Conservation (phyloP, 2,113 vertebrate species). For the Lycaon pictus region DNA sequence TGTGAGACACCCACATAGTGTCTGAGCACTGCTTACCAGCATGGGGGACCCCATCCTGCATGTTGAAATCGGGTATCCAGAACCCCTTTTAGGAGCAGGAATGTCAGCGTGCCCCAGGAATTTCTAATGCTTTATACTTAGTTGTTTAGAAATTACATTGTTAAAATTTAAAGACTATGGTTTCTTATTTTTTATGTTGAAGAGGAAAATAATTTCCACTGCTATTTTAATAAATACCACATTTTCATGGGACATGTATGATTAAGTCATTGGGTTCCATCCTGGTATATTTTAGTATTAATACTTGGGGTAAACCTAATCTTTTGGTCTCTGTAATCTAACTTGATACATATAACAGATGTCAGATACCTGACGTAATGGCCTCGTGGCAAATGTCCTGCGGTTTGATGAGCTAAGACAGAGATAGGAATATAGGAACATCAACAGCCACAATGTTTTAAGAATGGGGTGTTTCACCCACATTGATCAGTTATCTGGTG, state of each 20-base stretch:
- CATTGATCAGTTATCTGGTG: not conserved
- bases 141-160: not conserved
- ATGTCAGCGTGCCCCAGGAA: not conserved
- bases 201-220: not conserved
- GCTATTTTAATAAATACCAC: not conserved
- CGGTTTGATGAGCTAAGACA: not conserved
- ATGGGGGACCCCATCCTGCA: not conserved
- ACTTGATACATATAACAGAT: not conserved
- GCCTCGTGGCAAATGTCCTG: too few species aligned
- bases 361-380: not conserved
- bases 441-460: not conserved
- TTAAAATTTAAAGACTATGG: not conserved
- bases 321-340: not conserved
- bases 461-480: not conserved
- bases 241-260: not conserved
- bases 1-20: not conserved
- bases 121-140: not conserved
- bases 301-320: not conserved
- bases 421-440: not conserved
- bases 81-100: not conserved
- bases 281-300: not conserved
- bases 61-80: not conserved
- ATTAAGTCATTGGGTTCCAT: not conserved
- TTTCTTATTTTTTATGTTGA: conserved; percentile 1
- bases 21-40: not conserved